These are phyloP conservation scores for Myoxocephalus aenaeus DNA, from an alignment of 2,797 vertebrate species.

Conservation along the genomic window DNA sequence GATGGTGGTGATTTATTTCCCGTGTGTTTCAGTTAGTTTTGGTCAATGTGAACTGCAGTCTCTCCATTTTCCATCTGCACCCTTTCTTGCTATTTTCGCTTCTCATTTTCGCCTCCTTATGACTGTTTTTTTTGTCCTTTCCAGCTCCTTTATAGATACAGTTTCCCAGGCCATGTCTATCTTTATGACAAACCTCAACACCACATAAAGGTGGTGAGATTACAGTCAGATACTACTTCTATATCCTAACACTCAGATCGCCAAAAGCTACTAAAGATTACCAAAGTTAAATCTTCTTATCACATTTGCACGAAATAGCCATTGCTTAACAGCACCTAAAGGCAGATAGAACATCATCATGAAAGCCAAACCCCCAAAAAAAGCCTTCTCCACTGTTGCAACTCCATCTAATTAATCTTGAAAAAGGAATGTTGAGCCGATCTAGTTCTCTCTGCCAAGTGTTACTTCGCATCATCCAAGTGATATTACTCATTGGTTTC, in stretches of 20 bases:
- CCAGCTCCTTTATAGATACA: not conserved
- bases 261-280: not conserved
- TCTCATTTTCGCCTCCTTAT: slow-evolving; percentile 30
- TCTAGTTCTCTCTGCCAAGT: slow-evolving; percentile 37
- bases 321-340: not conserved
- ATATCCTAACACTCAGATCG: not conserved
- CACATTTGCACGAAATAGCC: not conserved
- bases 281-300: not conserved
- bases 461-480: slow-evolving; percentile 56
- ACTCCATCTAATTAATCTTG: slow-evolving; percentile 46
- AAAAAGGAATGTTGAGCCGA: slow-evolving; percentile 50
- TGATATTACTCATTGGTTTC: slow-evolving; percentile 57
- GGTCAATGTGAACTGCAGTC: slow-evolving; percentile 66
- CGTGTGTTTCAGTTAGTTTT: slow-evolving; percentile 76
- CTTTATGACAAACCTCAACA: slow-evolving; percentile 18
- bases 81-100: slow-evolving; percentile 28
- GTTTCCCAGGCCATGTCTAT: not conserved
- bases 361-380: slow-evolving; percentile 11
- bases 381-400: slow-evolving; percentile 11
- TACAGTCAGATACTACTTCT: not conserved
- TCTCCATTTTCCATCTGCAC: slow-evolving; percentile 72
- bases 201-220: not conserved
- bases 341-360: not conserved
- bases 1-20: slow-evolving; percentile 78
- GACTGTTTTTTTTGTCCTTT: slow-evolving; percentile 2